phyloP scores from a whole-genome alignment of 2,888 invertebrate genomes.

The Maniola hyperantus region DNA sequence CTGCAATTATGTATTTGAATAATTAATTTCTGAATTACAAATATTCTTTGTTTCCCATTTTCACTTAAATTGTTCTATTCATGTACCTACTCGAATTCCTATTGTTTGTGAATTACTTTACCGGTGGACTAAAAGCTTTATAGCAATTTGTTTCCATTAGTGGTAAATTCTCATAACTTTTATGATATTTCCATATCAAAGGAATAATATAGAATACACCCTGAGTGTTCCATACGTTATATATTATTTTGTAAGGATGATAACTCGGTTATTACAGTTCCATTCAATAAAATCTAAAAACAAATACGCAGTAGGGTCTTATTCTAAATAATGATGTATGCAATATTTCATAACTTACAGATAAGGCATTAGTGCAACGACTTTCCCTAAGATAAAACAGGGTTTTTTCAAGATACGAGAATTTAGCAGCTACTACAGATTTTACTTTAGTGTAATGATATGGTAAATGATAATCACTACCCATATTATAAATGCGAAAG shows the following conservation, averaged over 20 bases:
- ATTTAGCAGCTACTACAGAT: too few species aligned
- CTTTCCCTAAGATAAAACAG: too few species aligned
- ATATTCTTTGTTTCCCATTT: slow-evolving; percentile 9
- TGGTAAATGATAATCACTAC: too few species aligned
- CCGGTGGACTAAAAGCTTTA: slow-evolving; percentile 20
- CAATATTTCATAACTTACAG: not conserved
- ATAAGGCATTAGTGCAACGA: not conserved
- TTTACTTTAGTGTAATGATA: too few species aligned
- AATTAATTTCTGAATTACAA: slow-evolving; percentile 4
- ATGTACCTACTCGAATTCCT: slow-evolving; percentile 16
- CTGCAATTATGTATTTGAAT: slow-evolving; percentile 11
- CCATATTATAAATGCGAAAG: too few species aligned
- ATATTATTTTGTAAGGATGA: slow-evolving; percentile 3
- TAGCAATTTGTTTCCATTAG: slow-evolving; percentile 26
- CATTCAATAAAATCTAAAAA: slow-evolving; percentile 1
- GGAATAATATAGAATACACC: slow-evolving; percentile 13
- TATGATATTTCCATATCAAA: slow-evolving; percentile 24
- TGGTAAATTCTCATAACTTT: slow-evolving; percentile 17
- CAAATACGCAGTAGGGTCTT: not conserved
- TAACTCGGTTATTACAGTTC: not conserved
- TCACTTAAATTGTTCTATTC: slow-evolving; percentile 17
- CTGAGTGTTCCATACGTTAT: slow-evolving; percentile 2
- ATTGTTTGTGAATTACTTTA: slow-evolving; percentile 21
- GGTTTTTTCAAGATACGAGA: too few species aligned
- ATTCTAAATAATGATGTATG: not conserved